Percentiles rank a stretch among this genome's conserved stretches.
phyloP scores from a whole-genome alignment of 2,113 vertebrate genomes.

The Danionella cerebrum region DNA sequence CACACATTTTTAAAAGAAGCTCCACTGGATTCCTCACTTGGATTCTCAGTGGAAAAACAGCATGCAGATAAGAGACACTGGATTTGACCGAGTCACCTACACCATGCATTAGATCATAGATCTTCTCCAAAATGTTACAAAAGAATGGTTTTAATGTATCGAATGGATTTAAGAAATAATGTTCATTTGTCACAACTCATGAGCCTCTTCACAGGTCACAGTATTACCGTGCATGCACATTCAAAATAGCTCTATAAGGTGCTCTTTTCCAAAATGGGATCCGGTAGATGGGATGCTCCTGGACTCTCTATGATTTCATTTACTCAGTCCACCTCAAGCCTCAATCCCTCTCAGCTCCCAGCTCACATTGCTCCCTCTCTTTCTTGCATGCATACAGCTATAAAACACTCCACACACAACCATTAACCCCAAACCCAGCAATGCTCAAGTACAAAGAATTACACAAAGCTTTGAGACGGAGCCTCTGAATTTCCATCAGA shows the following conservation, averaged over 20 bases:
- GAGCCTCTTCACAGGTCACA: too few species aligned
- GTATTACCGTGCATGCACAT: neutral
- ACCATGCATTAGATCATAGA: too few species aligned
- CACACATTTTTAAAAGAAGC: too few species aligned
- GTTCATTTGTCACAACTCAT: too few species aligned
- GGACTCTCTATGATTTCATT: constrained; percentile 26
- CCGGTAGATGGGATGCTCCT: neutral
- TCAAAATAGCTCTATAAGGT: neutral
- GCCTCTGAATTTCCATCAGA: constrained; percentile 2
- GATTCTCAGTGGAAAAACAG: too few species aligned
- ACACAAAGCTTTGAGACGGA: neutral
- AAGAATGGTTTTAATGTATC: too few species aligned
- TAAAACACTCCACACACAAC: constrained; percentile 1
- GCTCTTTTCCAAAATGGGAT: neutral
- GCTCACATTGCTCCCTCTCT: neutral
- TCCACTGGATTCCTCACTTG: too few species aligned
- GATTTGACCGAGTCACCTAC: too few species aligned
- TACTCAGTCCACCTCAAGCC: neutral
- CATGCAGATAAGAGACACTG: too few species aligned
- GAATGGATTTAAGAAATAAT: too few species aligned
- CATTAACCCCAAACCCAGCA: neutral
- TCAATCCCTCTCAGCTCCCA: neutral
- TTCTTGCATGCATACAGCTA: neutral
- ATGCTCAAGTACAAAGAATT: neutral
- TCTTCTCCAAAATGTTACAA: too few species aligned